Percentiles rank a stretch among this genome's conserved stretches.
phyloP scores from a whole-genome alignment of 2,797 vertebrate genomes.

The Spinus olivaceus region DNA sequence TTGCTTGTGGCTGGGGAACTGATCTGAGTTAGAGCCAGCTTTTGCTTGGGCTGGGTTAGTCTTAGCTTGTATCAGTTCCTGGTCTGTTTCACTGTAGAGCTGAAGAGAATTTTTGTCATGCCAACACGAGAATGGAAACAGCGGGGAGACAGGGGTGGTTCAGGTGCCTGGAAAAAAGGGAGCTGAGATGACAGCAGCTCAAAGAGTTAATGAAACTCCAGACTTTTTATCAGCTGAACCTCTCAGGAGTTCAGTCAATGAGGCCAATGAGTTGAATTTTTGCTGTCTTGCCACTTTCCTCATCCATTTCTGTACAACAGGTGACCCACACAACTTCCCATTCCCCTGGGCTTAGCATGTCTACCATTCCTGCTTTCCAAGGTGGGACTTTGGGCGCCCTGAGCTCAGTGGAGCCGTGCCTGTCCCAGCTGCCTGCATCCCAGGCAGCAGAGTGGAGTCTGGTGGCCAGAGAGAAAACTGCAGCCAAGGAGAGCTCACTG shows the following conservation, averaged over 20 bases:
- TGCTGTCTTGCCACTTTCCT: not conserved
- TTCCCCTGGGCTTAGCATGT: not conserved
- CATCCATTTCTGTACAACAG: not conserved
- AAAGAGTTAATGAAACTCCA: not conserved
- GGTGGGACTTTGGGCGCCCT: rapidly evolving
- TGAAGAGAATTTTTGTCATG: not conserved
- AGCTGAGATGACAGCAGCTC: not conserved
- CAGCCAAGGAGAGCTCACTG: not conserved
- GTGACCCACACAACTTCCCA: not conserved
- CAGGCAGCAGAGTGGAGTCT: slow-evolving; percentile 39
- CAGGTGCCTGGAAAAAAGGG: not conserved
- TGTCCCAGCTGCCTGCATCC: not conserved
- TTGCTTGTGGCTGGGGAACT: not conserved
- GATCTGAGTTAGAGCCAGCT: slow-evolving; percentile 10
- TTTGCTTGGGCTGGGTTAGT: not conserved
- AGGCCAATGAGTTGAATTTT: not conserved
- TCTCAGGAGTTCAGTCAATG: not conserved
- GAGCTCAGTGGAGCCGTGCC: not conserved
- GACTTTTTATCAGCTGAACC: not conserved
- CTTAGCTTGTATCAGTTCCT: not conserved
- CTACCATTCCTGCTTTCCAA: not conserved
- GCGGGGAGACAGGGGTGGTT: rapidly evolving
- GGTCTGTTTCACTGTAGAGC: not conserved
- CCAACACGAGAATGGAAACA: not conserved
- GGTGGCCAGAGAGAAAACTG: not conserved